Conservation (phyloP, 2,113 vertebrate genomes). For the Hippolais icterina region DNA sequence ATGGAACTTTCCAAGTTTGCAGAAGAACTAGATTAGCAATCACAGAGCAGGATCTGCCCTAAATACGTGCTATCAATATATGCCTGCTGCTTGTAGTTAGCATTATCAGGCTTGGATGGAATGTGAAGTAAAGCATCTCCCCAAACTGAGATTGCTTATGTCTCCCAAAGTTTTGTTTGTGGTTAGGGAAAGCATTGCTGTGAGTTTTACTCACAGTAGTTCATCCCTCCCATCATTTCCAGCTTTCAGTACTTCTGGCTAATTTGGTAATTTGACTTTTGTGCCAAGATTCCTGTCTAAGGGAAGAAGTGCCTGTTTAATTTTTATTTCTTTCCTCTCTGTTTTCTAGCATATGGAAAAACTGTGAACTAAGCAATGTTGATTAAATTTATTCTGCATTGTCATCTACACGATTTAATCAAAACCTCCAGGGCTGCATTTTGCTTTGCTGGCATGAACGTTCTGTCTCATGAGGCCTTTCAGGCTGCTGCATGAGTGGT, state of each 20-base stretch:
- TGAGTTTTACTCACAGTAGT: not conserved
- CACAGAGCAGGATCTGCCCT: not conserved
- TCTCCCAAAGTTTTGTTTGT: not conserved
- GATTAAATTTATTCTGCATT: not conserved
- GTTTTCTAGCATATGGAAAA: conserved; percentile 6
- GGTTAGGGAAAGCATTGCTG: not conserved
- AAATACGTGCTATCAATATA: not conserved
- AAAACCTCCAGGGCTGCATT: not conserved
- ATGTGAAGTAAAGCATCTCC: not conserved
- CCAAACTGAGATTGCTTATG: not conserved
- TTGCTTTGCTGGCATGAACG: not conserved
- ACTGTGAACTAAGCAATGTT: not conserved
- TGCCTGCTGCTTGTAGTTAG: not conserved
- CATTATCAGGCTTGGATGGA: not conserved
- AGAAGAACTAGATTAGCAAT: not conserved
- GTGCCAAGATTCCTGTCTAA: not conserved
- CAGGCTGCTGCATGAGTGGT: not conserved
- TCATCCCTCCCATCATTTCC: not conserved
- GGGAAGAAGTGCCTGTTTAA: conserved; percentile 4
- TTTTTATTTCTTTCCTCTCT: conserved; percentile 1
- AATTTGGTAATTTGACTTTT: not conserved
- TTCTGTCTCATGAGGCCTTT: not conserved
- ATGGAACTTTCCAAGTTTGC: not conserved
- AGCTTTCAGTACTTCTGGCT: not conserved
- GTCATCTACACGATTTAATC: conserved; percentile 1